A percentile compares a stretch with the other conserved stretches of the same genome.
Conservation (phyloP, 2,113 vertebrate genomes). For the Callorhinus ursinus region DNA sequence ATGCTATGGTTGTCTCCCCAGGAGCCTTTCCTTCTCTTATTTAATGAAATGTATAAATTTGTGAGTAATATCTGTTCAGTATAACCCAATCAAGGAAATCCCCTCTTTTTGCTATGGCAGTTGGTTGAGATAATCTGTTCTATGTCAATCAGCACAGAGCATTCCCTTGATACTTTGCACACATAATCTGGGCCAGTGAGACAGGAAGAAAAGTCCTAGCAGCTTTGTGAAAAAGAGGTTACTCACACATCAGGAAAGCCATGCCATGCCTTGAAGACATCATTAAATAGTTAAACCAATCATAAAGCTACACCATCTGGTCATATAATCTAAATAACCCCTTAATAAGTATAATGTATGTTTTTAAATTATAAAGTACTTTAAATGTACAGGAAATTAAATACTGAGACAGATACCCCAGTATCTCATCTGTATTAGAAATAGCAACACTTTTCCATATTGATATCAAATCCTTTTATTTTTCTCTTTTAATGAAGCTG, state of each 20-base stretch:
- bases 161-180: neutral
- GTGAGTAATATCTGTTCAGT: neutral
- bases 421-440: neutral
- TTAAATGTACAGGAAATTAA: neutral
- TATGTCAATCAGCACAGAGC: neutral
- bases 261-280: neutral
- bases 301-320: neutral
- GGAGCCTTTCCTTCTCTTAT: neutral
- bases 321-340: neutral
- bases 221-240: neutral
- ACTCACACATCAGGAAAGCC: neutral
- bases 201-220: neutral
- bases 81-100: neutral
- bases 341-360: neutral
- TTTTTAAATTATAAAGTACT: neutral
- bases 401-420: neutral
- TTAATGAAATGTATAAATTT: neutral
- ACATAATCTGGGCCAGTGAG: neutral
- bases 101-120: neutral
- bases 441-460: neutral
- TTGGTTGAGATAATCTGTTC: neutral
- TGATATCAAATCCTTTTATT: neutral
- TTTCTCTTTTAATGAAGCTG: neutral
- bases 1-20: rapidly evolving
- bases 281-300: neutral